Evolutionary conservation across 92 coral and sea anemone genomes (phyloP).

Genomic region (Zoanthus solanderi): DNA sequence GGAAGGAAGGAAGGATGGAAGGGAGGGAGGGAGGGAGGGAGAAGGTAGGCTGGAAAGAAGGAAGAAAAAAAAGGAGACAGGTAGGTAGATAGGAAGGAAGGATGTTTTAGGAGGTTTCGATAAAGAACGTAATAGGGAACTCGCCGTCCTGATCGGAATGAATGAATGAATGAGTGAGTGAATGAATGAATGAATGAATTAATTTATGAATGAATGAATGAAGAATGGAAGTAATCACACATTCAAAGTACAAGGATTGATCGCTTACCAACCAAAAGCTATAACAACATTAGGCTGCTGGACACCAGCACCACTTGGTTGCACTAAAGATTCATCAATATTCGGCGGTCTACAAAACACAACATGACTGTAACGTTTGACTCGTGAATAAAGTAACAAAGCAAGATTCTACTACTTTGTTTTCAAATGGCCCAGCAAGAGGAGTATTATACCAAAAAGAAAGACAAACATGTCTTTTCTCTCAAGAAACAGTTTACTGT

Average conservation of each 20-base stretch:
- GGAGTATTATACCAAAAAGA: no score
- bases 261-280: conserved; percentile 91
- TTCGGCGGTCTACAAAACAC: background rate
- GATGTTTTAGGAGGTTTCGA: background rate
- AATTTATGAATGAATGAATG: background rate
- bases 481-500: no score
- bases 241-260: background rate
- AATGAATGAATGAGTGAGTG: background rate
- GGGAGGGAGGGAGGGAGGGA: background rate
- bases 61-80: background rate
- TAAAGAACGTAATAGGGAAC: background rate
- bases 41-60: background rate
- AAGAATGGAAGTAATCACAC: background rate
- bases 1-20: no score
- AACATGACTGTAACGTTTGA: background rate
- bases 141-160: background rate
- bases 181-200: background rate
- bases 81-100: background rate
- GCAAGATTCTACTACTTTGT: no score
- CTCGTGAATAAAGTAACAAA: background rate
- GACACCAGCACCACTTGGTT: conserved; percentile 54
- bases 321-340: conserved; percentile 20
- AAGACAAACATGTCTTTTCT: no score
- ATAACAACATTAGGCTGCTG: conserved; percentile 78
- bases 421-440: no score